Base-by-base conservation (phyloP, 2,888 invertebrate genomes). In the Cyclophora punctaria region DNA sequence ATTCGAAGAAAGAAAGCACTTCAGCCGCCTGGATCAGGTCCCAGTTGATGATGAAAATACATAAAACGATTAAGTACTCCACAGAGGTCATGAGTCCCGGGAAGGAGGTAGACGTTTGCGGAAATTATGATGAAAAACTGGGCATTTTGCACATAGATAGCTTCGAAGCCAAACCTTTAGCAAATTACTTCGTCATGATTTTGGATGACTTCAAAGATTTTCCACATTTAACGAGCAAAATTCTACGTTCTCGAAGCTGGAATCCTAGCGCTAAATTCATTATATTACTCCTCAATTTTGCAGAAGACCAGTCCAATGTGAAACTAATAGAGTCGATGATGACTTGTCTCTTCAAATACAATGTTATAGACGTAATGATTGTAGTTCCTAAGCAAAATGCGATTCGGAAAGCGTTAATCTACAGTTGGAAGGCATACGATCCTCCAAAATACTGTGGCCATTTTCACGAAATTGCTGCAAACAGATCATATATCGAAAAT, bases 361-460 rank as follows among this genome's bases (percentile, higher is more conserved):
- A 86, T 58, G 81, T 71, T 33, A 62, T 80, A 1, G 75, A 85
- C 51, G 64, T 76, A 20, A 62, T 77, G 5, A 68, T 87, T 2
- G 56, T 74, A 6, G 64, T 83, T 4, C 82, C 80, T 6, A 62
- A 77, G 56, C 60, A 57, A 2, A 64, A 60, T 2, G 67, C 73
- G 50, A 63, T 73, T n/a, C 67, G 82, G 3, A 73, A 72, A 34
- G 71, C 77, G 3, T 55, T 71, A 7, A 63, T 83, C 37, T 84
- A 81, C 48, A 64, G 75, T 34, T 86, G 85, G 85, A 75, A 55
- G 49, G 83, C 86, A 0, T 83, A 74, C 47, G 78, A 86, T 46
- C 86, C 87, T 0, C 86, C 85, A 3, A 67, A 67, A 48, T 78
- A 75, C 49, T 87, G 87, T 57, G 87, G 87, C 3, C 73, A 79